Evolutionary conservation across 1,140 invertebrate genomes (phyloP).

Genomic region (Ephestia elutella): DNA sequence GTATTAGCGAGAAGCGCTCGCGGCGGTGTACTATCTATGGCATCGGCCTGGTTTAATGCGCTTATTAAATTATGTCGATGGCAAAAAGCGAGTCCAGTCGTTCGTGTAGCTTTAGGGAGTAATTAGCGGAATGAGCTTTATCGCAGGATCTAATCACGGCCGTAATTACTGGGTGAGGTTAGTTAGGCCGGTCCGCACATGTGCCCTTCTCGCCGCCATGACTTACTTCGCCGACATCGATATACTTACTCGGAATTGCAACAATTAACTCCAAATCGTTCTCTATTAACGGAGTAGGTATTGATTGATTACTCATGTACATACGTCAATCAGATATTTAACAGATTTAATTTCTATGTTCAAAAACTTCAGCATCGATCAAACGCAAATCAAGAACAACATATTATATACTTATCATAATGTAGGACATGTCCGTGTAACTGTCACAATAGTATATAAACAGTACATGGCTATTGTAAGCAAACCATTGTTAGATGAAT

Average conservation of each 20-base stretch:
- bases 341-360: too few relatives aligned
- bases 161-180: slow-evolving; percentile 59
- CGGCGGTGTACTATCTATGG: slow-evolving; percentile 55
- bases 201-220: slow-evolving; percentile 21
- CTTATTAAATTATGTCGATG: slow-evolving; percentile 70
- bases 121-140: slow-evolving; percentile 69
- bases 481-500: slow-evolving; percentile 48
- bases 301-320: slow-evolving; percentile 22
- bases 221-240: slow-evolving; percentile 21
- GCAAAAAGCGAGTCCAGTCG: slow-evolving; percentile 52
- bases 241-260: slow-evolving; percentile 6
- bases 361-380: too few relatives aligned
- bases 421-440: slow-evolving; percentile 16
- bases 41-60: slow-evolving; percentile 63
- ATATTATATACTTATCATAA: neutral
- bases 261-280: neutral
- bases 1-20: slow-evolving; percentile 51
- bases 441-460: slow-evolving; percentile 21
- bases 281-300: neutral
- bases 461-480: slow-evolving; percentile 31
- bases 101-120: slow-evolving; percentile 71
- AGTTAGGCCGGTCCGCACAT: slow-evolving; percentile 17
- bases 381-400: too few relatives aligned
- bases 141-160: slow-evolving; percentile 62
- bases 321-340: neutral